Evolutionary conservation across 92 coral and sea anemone genomes (phyloP), one percentile per base, ranked within the genome.

Genomic region (Epizoanthus rinbou): DNA sequence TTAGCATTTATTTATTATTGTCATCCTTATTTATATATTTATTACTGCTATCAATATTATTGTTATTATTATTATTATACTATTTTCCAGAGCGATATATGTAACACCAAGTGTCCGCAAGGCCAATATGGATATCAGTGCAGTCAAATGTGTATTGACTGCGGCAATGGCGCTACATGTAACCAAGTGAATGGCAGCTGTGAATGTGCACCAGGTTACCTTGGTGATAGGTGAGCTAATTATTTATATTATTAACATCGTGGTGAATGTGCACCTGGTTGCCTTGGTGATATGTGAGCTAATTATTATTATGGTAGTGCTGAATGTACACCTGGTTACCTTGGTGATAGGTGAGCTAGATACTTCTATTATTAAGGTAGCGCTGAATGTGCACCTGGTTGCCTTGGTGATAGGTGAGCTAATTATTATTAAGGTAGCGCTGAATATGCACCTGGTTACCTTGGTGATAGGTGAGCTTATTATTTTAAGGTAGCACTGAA

Each of bases 131-230:
- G 98, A 19, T 78, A 93, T 69, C 64, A 79, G 57, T 95, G 98
- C 64, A 73, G 86, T 14, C 78, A 71, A 5, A 37, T 45, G 21
- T 95, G 98, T 66, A 73, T 85, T 4, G 89, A 95, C 88, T 95
- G 98, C 75, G 80, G 87, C 64, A 95, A 95, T 76, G 94, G 92
- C 24, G 97, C 97, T 15, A 89, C 89, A 4, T 95, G 98, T 89
- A 88, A 89, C 28, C 98, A 89, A 64, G 90, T 89, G 58, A 91
- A 89, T 74, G 98, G 98, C 41, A 85, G 87, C 25, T 95, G 98
- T 50, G 86, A 84, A 10, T 95, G 98, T 64, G 82, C 85, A 10
- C 91, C 93, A 41, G 98, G 98, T 54, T 95, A 90, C 85, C 88
- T 69, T 39, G 98, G 98, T 25, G 78, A 85, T 17, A 91, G 92